Conservation (phyloP, 2,113 vertebrate species). For the Tenebrosternarchus preto region DNA sequence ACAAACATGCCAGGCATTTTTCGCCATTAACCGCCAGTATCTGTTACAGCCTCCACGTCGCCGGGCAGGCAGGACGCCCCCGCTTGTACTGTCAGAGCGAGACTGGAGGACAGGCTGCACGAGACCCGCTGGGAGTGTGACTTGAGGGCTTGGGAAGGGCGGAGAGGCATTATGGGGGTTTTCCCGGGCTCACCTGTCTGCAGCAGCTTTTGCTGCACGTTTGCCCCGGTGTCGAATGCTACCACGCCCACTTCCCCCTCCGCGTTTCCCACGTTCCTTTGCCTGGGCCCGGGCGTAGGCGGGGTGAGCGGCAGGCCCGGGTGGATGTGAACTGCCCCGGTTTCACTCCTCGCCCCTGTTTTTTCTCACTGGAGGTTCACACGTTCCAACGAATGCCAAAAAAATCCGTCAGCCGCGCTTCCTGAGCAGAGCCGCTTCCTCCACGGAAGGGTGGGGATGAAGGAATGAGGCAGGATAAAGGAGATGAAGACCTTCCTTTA, state of each 20-base stretch:
- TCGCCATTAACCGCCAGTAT: constrained; percentile 26
- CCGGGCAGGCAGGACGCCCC: not conserved
- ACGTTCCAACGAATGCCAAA: constrained; percentile 54
- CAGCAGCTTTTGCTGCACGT: not conserved
- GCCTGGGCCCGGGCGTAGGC: not conserved
- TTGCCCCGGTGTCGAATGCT: not conserved
- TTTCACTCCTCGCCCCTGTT: constrained; percentile 46
- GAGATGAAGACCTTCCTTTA: constrained; percentile 3
- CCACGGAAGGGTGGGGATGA: constrained; percentile 60
- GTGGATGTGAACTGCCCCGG: constrained; percentile 57
- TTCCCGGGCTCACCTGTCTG: constrained; percentile 22
- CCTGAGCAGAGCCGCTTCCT: constrained; percentile 63
- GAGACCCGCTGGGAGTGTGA: not conserved
- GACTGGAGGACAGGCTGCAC: not conserved
- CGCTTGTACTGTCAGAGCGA: not conserved
- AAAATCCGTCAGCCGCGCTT: constrained; percentile 61
- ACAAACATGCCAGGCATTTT: constrained; percentile 30
- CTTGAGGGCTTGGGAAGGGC: not conserved
- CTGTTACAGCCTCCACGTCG: constrained; percentile 27
- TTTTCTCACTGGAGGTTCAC: constrained; percentile 51
- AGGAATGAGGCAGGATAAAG: constrained; percentile 31
- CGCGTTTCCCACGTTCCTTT: constrained; percentile 39
- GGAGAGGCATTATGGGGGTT: constrained; percentile 28
- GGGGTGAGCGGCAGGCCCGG: constrained; percentile 12
- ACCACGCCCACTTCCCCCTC: not conserved